phyloP scores from a whole-genome alignment of 1,140 invertebrate species.

The Hestina assimilis region DNA sequence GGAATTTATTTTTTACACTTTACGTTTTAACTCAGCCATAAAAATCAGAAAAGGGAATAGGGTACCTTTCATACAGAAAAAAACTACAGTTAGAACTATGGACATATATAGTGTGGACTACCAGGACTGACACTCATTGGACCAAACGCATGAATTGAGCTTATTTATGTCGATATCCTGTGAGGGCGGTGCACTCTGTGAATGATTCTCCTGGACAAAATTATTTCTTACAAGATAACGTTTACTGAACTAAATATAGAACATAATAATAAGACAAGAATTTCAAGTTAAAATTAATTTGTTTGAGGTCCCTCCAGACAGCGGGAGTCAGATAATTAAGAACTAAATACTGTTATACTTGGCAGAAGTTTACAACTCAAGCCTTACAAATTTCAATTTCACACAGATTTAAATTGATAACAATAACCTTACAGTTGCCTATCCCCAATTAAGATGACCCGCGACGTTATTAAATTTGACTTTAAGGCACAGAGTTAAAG shows the following conservation, averaged over 20 bases:
- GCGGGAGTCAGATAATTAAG: slow-evolving; percentile 5
- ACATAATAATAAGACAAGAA: background rate
- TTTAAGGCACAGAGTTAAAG: slow-evolving; percentile 19
- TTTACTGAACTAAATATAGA: background rate
- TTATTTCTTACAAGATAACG: background rate
- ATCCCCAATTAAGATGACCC: slow-evolving; percentile 24
- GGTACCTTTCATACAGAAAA: too few relatives aligned
- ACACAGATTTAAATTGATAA: slow-evolving; percentile 31
- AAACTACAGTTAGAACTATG: too few relatives aligned
- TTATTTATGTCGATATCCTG: too few relatives aligned
- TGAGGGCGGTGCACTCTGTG: too few relatives aligned
- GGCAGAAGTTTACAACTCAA: slow-evolving; percentile 21
- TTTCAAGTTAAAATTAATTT: background rate
- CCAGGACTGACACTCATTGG: too few relatives aligned
- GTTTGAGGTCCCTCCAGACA: background rate
- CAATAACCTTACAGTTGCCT: slow-evolving; percentile 29
- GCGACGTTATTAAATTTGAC: background rate
- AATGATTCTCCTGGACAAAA: too few relatives aligned
- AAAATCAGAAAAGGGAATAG: too few relatives aligned
- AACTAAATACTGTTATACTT: slow-evolving; percentile 19
- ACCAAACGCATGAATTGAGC: too few relatives aligned
- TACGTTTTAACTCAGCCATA: too few relatives aligned
- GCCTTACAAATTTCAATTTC: slow-evolving; percentile 22
- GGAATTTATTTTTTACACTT: too few relatives aligned
- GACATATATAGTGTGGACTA: too few relatives aligned